Evolutionary conservation across 1,140 invertebrate genomes (phyloP).

Genomic region (Cotesia glomerata): DNA sequence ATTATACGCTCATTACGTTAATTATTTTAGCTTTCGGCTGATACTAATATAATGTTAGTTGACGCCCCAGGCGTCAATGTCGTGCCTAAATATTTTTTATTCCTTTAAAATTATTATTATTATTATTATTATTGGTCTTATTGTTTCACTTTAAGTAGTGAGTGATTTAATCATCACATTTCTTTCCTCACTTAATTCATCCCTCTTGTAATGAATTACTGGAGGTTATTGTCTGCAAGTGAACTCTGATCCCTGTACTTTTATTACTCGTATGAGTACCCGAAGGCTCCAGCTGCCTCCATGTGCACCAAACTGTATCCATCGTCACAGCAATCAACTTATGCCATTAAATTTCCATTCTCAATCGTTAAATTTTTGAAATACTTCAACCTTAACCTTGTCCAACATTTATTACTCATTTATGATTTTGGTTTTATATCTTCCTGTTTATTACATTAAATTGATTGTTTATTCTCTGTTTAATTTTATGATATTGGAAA

Average conservation of each 20-base stretch:
- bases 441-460: too few relatives aligned
- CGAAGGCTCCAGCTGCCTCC: conserved; percentile 8
- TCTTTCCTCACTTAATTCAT: background rate
- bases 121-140: background rate
- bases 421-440: too few relatives aligned
- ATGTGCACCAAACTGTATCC: background rate
- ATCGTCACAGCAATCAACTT: background rate
- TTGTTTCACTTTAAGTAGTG: background rate
- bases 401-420: too few relatives aligned
- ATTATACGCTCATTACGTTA: conserved; percentile 23
- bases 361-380: too few relatives aligned
- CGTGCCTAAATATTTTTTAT: background rate
- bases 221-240: background rate
- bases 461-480: too few relatives aligned
- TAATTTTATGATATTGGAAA: too few relatives aligned
- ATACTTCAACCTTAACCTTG: too few relatives aligned
- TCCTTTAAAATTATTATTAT: too few relatives aligned
- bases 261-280: background rate
- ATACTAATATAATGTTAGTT: background rate
- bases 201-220: background rate
- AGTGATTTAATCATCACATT: background rate
- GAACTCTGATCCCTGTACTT: conserved; percentile 9
- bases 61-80: background rate
- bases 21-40: conserved; percentile 20
- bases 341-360: too few relatives aligned